Evolutionary conservation across 1,140 invertebrate species (phyloP), one percentile per base, ranked within the genome.

Genomic region (Coelopa frigida): DNA sequence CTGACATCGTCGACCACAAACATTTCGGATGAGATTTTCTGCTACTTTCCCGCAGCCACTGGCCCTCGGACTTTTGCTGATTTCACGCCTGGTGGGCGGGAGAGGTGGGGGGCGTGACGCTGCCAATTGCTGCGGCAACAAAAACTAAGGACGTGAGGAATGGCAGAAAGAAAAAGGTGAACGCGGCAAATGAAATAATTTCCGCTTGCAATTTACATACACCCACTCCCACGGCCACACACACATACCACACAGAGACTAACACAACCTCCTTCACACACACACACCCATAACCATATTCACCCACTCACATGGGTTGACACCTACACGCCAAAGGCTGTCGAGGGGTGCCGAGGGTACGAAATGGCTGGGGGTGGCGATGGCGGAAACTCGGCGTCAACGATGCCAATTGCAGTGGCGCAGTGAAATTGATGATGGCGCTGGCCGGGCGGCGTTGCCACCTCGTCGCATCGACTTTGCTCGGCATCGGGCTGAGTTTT

Each of bases 401-500:
- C 43, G 43, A 44, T 36, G 31, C 43, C 43, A 44, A 44, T 44
- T 35, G 43, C 29, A 44, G 36, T 44, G 33, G 15, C 36, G 33
- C 36, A 44, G 36, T 44, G 43, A 44, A 44, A 44, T 44, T 44
- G 43, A 44, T 44, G 32, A 44, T 44, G 43, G 33, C 43, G 14
- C 8, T 14, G 8, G 8, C 27, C 8, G 8, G 14, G 8, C 27
- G 8, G 27, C 8, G 8, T 10, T 29, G 8, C 8, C 8, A 14
- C 14, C 8, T 8, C 27, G 27, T 8, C 27, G 27, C 8, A 14
- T 14, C 27, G 27, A 8, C 27, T 8, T 29, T 10, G 14, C 8
- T 29, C 8, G 14, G 14, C 14, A 14, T 29, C 8, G 8, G 27
- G 27, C 27, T 8, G 8, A 10, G 27, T 8, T 29, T 8, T 29